Conservation (phyloP, 37 sponge, comb jelly and placozoan species). For the Beroe forskalii region DNA sequence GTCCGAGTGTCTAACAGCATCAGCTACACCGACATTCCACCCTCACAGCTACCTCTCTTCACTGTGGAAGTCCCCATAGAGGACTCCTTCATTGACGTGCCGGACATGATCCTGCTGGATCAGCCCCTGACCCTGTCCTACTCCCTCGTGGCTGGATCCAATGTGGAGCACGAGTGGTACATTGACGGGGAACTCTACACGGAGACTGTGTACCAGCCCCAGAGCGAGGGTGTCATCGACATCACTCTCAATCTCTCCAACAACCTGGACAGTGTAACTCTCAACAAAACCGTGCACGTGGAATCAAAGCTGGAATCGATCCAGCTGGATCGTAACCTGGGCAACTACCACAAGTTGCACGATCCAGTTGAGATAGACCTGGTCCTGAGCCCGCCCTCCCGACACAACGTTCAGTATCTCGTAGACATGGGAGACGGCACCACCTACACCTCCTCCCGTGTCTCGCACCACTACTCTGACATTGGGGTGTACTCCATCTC, state of each 20-base stretch:
- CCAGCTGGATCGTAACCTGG: not conserved
- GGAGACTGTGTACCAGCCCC: not conserved
- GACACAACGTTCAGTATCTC: not conserved
- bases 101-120: not conserved
- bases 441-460: not conserved
- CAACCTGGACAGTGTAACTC: not conserved
- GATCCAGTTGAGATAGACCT: constrained; percentile 1
- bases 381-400: not conserved
- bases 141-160: constrained; percentile 51
- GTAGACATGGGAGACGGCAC: constrained; percentile 48
- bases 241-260: not conserved
- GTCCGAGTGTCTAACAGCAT: constrained; percentile 45
- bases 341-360: not conserved
- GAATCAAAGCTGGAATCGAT: constrained; percentile 3
- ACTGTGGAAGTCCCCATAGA: not conserved
- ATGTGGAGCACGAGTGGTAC: constrained; percentile 23
- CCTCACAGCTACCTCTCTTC: not conserved
- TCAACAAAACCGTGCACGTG: not conserved
- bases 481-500: not conserved
- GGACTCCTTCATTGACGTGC: not conserved
- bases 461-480: constrained; percentile 1
- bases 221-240: not conserved
- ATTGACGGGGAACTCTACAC: not conserved
- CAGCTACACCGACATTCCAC: not conserved
- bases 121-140: not conserved